phyloP scores from a whole-genome alignment of 64 coral and sea anemone species.

The Montipora capricornis region DNA sequence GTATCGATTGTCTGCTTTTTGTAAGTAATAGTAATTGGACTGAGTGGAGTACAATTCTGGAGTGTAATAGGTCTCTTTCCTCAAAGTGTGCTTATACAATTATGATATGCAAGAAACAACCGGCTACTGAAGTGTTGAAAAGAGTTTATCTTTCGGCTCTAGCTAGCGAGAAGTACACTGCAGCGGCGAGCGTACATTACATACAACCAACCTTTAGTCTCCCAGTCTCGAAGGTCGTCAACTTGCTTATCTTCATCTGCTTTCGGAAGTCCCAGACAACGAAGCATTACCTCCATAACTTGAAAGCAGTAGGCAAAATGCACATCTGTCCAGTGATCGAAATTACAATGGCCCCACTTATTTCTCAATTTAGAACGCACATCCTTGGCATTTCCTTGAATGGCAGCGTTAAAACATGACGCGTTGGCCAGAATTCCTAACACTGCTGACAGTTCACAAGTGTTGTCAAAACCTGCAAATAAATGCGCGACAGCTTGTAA shows the following conservation, averaged over 20 bases:
- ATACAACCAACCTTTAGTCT: conserved; percentile 44
- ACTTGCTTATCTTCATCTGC: conserved; percentile 8
- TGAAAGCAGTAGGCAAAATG: conserved; percentile 55
- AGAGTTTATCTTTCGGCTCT: no score
- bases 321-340: conserved; percentile 42
- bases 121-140: no score
- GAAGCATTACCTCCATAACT: conserved; percentile 54
- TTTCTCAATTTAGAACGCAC: conserved; percentile 57
- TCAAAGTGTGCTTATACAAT: no score
- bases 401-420: conserved; percentile 9
- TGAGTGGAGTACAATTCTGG: no score
- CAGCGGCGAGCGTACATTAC: no score
- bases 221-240: conserved; percentile 44
- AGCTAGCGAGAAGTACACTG: no score
- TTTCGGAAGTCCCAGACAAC: conserved; percentile 8
- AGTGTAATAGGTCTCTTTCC: no score
- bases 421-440: conserved; percentile 52
- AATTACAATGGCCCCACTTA: conserved; percentile 76
- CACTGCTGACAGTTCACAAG: conserved; percentile 75
- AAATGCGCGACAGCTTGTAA: no score
- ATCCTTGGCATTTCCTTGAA: conserved; percentile 57
- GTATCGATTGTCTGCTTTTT: no score
- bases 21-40: no score
- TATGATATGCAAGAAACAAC: no score
- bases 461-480: conserved; percentile 75